These are phyloP conservation scores for Pangasius djambal DNA, from an alignment of 2,797 vertebrate genomes.

Conservation along the genomic window DNA sequence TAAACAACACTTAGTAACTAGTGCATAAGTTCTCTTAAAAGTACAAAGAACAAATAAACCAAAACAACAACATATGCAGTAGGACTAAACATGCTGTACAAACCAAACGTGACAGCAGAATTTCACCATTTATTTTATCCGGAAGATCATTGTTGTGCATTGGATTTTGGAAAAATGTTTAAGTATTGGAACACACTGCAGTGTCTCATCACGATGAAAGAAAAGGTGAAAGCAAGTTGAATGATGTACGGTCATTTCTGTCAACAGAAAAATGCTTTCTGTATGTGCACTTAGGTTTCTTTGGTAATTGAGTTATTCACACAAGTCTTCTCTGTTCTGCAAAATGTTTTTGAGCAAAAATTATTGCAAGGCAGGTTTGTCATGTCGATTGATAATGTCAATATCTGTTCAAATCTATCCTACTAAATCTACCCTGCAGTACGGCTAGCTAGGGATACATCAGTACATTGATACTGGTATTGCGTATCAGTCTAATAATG, in stretches of 20 bases:
- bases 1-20: conserved; percentile 9
- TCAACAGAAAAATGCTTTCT: neutral
- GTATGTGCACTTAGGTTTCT: neutral
- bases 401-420: neutral
- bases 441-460: neutral
- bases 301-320: conserved; percentile 5
- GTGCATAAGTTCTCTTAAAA: neutral
- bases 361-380: neutral
- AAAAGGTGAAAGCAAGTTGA: neutral
- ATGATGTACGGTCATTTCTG: neutral
- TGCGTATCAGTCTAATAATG: neutral
- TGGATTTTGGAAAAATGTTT: neutral
- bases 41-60: neutral
- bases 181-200: neutral
- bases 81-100: conserved; percentile 29
- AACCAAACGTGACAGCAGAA: conserved; percentile 8
- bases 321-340: neutral
- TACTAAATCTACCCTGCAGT: neutral
- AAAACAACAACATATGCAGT: neutral
- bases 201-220: neutral
- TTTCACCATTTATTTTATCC: conserved; percentile 1
- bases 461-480: neutral
- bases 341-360: conserved; percentile 1
- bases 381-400: neutral
- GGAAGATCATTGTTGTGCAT: neutral